Base-by-base conservation (phyloP, 2,797 vertebrate genomes). In the Steatocranus sp. region DNA sequence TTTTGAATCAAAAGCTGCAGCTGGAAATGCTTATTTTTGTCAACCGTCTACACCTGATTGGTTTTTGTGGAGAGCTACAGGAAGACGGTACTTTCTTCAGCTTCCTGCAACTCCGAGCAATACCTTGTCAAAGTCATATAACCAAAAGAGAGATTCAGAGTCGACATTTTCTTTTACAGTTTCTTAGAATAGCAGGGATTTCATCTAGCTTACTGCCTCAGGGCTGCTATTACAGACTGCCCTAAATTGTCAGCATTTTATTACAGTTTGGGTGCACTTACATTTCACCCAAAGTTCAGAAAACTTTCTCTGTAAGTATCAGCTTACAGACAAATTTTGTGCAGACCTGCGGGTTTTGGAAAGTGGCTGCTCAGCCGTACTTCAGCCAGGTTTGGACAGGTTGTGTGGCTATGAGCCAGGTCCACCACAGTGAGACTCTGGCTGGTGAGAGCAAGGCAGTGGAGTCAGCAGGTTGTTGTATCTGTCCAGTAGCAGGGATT, bases 401-500 rank as follows among this genome's bases (percentile, higher is more conserved):
- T 51, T 78, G 25, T 30, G 75, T 91, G 93, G 92, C 83, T 3
- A 4, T 3, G 17, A 54, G 88, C 90, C 92, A 86, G 81, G 25
- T 34, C 36, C 41, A 11, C 87, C 78, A 75, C 70, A 46, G 84
- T 30, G 68, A 75, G 48, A 34, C 51, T 34, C 49, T 41, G 80
- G 81, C 85, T 81, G 83, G 81, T 78, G 80, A 79, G 53, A 76
- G 70, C n/a, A 2, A 83, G 53, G 70, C 41, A 66, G 73, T 38
- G 78, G 56, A 86, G 86, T 87, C 89, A 82, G 91, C 89, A 46
- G 83, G 82, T 77, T 20, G 68, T 70, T 83, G 68, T 79, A 85
- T 83, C 80, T 38, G 84, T 38, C 80, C 30, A 17, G 51, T 70
- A 18, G 87, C 76, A 25, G 86, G 50, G 78, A 84, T 84, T 88